Evolutionary conservation across 2,113 vertebrate species (phyloP).

Genomic region (Solea senegalensis): DNA sequence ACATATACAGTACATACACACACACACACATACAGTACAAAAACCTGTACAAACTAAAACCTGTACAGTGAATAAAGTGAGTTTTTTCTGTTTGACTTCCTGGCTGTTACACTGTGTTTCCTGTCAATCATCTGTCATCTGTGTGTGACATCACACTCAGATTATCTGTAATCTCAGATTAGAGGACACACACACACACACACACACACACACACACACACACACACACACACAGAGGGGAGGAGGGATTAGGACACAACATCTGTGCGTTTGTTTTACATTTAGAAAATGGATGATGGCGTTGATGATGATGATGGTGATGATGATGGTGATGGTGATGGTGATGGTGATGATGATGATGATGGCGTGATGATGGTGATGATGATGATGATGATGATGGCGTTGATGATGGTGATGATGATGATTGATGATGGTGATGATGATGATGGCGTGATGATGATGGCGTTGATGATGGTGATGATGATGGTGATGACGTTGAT

Average conservation of each 20-base stretch:
- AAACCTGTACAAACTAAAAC: no score
- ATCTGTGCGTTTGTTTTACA: constrained; percentile 35
- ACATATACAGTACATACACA: no score
- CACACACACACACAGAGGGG: constrained; percentile 7
- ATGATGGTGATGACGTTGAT: no score
- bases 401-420: no score
- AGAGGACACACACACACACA: constrained; percentile 22
- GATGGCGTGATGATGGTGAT: no score
- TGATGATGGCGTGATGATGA: no score
- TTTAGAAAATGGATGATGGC: not conserved
- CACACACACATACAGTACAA: no score
- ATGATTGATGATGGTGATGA: not conserved
- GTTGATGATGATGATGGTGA: no score
- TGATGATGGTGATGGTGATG: no score
- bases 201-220: not conserved
- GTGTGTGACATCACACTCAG: constrained; percentile 46
- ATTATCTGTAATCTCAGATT: constrained; percentile 69
- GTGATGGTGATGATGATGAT: not conserved
- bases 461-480: not conserved
- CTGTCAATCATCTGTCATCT: not conserved
- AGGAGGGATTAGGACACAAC: constrained; percentile 28
- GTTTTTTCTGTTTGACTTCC: not conserved
- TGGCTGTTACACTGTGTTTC: not conserved
- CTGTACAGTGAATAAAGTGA: no score
- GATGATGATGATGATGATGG: no score